phyloP scores from a whole-genome alignment of 2,113 vertebrate species.

The Xyliphius kryptos region DNA sequence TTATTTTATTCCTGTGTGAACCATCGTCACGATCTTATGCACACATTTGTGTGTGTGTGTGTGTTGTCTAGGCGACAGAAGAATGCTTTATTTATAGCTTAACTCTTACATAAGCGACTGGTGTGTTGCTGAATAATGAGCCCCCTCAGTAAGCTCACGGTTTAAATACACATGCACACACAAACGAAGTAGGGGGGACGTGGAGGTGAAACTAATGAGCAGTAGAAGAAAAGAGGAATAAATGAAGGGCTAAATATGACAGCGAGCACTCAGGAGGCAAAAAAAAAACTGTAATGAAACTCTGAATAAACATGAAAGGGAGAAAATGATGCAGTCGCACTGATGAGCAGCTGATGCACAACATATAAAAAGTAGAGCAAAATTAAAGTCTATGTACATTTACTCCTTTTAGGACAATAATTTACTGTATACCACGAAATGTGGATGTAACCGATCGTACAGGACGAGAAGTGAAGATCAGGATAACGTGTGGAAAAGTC shows the following conservation, averaged over 20 bases:
- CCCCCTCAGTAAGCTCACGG: constrained; percentile 49
- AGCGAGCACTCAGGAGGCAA: not conserved
- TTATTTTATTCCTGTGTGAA: constrained; percentile 5
- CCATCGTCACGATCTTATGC: not conserved
- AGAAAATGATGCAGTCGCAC: not conserved
- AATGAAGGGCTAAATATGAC: constrained; percentile 42
- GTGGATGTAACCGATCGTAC: constrained; percentile 30
- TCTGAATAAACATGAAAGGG: constrained; percentile 6
- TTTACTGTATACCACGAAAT: constrained; percentile 32
- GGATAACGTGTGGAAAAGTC: not conserved
- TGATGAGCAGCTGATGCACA: not conserved
- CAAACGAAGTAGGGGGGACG: not conserved
- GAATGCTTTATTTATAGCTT: constrained; percentile 23
- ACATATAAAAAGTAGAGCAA: constrained; percentile 50
- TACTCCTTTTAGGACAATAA: constrained; percentile 33
- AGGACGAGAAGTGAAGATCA: constrained; percentile 41
- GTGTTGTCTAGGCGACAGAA: constrained; percentile 10
- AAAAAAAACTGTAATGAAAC: not conserved
- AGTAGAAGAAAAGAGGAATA: constrained; percentile 35
- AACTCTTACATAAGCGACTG: constrained; percentile 55
- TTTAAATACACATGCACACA: constrained; percentile 16
- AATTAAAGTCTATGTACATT: constrained; percentile 33
- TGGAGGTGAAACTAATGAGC: constrained; percentile 19
- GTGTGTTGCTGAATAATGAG: constrained; percentile 65
- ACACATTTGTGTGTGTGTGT: constrained; percentile 4